Conservation (phyloP, 2,888 invertebrate species). For the Microctonus hyperodae region DNA sequence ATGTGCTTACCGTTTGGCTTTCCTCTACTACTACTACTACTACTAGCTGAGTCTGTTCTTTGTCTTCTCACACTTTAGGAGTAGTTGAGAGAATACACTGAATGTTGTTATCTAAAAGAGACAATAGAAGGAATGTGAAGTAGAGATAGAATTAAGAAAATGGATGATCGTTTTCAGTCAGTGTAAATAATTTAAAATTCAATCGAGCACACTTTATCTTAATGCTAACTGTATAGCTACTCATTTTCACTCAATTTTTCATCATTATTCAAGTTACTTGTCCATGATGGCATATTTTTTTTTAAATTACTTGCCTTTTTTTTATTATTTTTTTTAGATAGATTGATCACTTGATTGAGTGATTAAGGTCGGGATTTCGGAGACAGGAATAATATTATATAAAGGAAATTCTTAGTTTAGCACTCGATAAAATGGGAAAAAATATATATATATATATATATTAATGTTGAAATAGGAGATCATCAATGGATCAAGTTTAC, state of each 20-base stretch:
- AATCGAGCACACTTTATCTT: background rate
- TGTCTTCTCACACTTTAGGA: background rate
- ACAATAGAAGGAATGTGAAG: background rate
- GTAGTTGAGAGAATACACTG: background rate
- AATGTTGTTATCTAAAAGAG: background rate
- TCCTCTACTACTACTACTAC: constrained; percentile 13
- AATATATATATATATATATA: too few relatives aligned
- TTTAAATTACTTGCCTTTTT: background rate
- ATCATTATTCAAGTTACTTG: background rate
- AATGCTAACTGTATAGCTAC: background rate
- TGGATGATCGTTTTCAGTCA: background rate
- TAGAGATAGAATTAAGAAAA: background rate
- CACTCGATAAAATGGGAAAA: background rate
- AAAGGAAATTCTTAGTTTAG: background rate
- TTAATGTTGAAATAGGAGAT: background rate
- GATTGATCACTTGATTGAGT: background rate
- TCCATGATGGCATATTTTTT: background rate
- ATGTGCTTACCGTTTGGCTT: constrained; percentile 3
- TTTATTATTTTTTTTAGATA: background rate
- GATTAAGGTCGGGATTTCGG: background rate
- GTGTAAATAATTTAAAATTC: background rate
- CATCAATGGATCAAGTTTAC: background rate
- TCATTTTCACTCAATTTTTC: background rate
- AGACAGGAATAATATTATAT: background rate
- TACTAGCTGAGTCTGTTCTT: background rate